These are phyloP conservation scores for Pyrocephalus nanus DNA, from an alignment of 2,797 vertebrate genomes.

Conservation along the genomic window DNA sequence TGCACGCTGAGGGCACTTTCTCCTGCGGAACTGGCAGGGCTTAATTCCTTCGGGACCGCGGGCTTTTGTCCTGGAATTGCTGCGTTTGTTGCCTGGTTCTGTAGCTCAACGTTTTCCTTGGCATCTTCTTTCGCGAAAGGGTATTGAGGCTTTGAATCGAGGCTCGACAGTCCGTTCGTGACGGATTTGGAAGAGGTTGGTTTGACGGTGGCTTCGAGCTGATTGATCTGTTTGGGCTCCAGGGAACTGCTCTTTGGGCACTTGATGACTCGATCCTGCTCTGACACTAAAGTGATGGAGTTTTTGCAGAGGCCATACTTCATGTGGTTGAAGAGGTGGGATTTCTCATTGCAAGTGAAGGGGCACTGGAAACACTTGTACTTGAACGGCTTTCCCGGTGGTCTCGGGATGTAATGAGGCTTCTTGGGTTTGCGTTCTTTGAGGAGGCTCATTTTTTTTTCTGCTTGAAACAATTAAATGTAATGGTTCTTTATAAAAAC, in stretches of 20 bases:
- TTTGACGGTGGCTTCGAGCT: constrained; percentile 62
- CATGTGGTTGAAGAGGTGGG: constrained; percentile 99
- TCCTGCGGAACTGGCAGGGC: background rate
- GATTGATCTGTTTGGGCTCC: constrained; percentile 68
- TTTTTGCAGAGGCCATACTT: constrained; percentile 98
- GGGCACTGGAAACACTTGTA: constrained; percentile 99
- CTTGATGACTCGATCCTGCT: constrained; percentile 85
- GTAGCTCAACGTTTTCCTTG: constrained; percentile 76
- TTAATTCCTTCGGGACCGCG: constrained; percentile 41
- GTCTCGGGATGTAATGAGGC: constrained; percentile 96
- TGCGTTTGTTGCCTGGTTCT: constrained; percentile 50
- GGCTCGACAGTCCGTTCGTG: constrained; percentile 51
- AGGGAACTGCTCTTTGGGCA: constrained; percentile 75
- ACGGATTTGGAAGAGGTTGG: constrained; percentile 60
- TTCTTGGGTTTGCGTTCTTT: constrained; percentile 96
- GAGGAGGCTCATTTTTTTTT: constrained; percentile 84
- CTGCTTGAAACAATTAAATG: constrained; percentile 5
- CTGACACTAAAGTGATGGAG: constrained; percentile 91
- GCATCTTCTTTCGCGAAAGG: constrained; percentile 72
- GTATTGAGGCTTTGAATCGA: constrained; percentile 67
- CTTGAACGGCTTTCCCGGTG: constrained; percentile 96
- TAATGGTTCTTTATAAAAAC: background rate
- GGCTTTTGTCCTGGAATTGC: constrained; percentile 64
- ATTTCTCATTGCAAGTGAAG: constrained; percentile 98
- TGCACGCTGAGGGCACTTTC: constrained; percentile 61